Evolutionary conservation across 2,888 invertebrate genomes (phyloP).

Genomic region (Endotricha flammealis): DNA sequence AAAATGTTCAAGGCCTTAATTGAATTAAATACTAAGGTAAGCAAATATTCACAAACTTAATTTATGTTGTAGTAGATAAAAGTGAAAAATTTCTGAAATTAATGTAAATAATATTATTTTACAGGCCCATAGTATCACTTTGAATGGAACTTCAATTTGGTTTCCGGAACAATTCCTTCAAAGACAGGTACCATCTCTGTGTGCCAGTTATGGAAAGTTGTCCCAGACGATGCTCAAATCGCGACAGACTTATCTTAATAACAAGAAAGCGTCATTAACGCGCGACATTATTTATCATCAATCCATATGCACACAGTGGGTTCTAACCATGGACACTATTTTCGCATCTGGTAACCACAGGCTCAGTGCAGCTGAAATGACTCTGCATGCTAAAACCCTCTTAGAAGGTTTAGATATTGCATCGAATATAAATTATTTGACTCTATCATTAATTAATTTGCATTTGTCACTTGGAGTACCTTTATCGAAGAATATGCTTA

Average conservation of each 20-base stretch:
- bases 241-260: slow-evolving; percentile 76
- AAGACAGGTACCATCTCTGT: slow-evolving; percentile 78
- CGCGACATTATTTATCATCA: slow-evolving; percentile 79
- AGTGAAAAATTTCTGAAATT: slow-evolving; percentile 1
- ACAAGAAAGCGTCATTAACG: slow-evolving; percentile 77
- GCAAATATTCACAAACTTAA: too few species aligned
- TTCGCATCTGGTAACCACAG: slow-evolving; percentile 54
- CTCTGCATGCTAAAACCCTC: slow-evolving; percentile 56
- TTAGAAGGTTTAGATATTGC: slow-evolving; percentile 82
- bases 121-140: slow-evolving; percentile 86
- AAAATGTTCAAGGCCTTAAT: slow-evolving; percentile 84
- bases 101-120: slow-evolving; percentile 25
- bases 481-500: slow-evolving; percentile 85
- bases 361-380: slow-evolving; percentile 66
- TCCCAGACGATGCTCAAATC: slow-evolving; percentile 63
- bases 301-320: slow-evolving; percentile 52
- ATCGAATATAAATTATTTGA: slow-evolving; percentile 78
- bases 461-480: slow-evolving; percentile 85
- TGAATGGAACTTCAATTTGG: slow-evolving; percentile 91
- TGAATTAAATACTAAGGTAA: slow-evolving; percentile 87
- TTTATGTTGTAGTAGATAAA: too few species aligned
- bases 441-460: slow-evolving; percentile 79
- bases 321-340: slow-evolving; percentile 51
- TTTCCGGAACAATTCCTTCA: slow-evolving; percentile 89
- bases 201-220: slow-evolving; percentile 69